Percentiles rank a stretch among this genome's conserved stretches.
phyloP scores from a whole-genome alignment of 2,888 invertebrate species.

The Drosophila mercatorum region DNA sequence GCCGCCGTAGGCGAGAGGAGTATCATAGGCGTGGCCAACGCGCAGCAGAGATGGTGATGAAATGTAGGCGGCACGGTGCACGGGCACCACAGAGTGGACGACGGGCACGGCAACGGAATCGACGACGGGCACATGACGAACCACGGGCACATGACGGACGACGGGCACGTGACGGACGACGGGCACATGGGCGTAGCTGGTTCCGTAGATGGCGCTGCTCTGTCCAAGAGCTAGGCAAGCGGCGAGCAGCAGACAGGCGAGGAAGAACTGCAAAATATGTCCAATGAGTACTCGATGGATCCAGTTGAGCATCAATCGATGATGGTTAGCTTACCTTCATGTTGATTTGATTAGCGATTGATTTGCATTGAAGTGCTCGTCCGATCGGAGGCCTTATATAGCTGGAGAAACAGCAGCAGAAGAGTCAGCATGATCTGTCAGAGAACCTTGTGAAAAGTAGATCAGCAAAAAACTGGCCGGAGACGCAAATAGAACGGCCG shows the following conservation, averaged over 20 bases:
- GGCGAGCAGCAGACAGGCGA: conserved; percentile 60
- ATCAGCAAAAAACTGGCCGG: conserved; percentile 47
- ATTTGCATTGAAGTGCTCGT: conserved; percentile 57
- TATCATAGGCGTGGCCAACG: conserved; percentile 58
- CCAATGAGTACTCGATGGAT: background rate
- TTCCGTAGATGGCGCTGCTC: conserved; percentile 63
- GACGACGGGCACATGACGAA: conserved; percentile 49
- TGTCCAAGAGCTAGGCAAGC: conserved; percentile 67
- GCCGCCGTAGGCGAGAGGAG: conserved; percentile 66
- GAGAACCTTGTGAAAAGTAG: conserved; percentile 53
- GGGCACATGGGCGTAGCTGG: conserved; percentile 39
- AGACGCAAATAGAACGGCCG: conserved; percentile 45
- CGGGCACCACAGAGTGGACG: conserved; percentile 46
- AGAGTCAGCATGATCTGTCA: background rate
- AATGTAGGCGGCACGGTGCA: conserved; percentile 46
- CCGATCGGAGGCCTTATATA: conserved; percentile 52
- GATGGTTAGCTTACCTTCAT: conserved; percentile 67
- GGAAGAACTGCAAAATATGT: conserved; percentile 57
- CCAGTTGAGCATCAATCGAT: background rate
- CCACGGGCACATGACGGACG: conserved; percentile 40
- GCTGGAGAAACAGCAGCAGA: background rate
- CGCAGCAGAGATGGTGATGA: conserved; percentile 40
- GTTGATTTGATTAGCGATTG: conserved; percentile 47
- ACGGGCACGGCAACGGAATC: conserved; percentile 51
- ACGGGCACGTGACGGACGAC: conserved; percentile 45